Evolutionary conservation across 2,113 vertebrate genomes (phyloP), one percentile per base, ranked within the genome.

Genomic region (Theristicus caerulescens): DNA sequence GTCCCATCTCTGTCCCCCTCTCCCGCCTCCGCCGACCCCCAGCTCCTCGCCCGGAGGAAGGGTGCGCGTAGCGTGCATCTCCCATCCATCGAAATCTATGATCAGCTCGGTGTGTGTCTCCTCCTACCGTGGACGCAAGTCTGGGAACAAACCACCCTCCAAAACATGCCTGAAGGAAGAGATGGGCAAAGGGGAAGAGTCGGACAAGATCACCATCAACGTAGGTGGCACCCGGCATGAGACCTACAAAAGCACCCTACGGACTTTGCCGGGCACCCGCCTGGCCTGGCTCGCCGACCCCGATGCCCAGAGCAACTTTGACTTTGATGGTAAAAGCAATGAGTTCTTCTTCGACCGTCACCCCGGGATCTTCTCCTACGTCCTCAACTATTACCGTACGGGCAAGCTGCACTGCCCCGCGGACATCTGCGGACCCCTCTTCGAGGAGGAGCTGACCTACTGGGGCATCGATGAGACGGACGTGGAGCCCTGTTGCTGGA

Each of bases 81-180:
- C 96, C 95, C 94, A 71, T 61, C 97, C 96, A 95, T 94, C 96
- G 34, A 97, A 97, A 98, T 98, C 98, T 99, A 99, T 99, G 99
- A 99, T 99, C 97, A 99, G 99, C 99, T 99, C 99, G 59, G 99
- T 99, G 99, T 99, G 99, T 97, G 99, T 99, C 94, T 99, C 99
- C 98, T 99, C 99, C 97, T 99, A 99, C 98, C 99, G 99, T 84
- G 99, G 99, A 98, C 99, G 99, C 97, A 99, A 99, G 98, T 99
- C 99, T 74, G 99, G 99, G 98, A 99, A 99, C 98, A 99, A 99
- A 98, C 99, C 99, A 97, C 98, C 99, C 91, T 99, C 99, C 82
- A 99, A 99, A 99, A 98, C 99, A 99, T 99, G 99, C 98, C 98
- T 99, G 98, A 99, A 99, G 98, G 99, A 99, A 98, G 99, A 99